phyloP scores from a whole-genome alignment of 2,797 vertebrate genomes.

The Eupleurogrammus muticus region DNA sequence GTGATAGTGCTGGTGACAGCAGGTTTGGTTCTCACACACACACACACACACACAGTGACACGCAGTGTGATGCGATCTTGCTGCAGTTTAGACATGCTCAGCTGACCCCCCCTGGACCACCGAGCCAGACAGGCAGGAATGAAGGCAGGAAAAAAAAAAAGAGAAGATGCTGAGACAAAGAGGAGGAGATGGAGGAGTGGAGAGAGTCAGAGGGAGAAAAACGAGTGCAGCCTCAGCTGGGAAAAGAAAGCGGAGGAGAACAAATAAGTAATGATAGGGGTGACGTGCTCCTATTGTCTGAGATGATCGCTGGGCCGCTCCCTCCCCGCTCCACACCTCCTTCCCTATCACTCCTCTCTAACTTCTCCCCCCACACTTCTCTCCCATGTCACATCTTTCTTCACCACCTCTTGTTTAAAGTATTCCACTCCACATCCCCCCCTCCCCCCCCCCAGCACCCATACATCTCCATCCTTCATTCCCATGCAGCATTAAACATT shows the following conservation, averaged over 20 bases:
- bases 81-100: constrained; percentile 83
- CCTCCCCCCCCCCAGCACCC: background rate
- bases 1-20: constrained; percentile 54
- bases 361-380: constrained; percentile 38
- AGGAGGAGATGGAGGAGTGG: constrained; percentile 18
- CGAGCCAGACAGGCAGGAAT: constrained; percentile 44
- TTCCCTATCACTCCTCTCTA: constrained; percentile 55
- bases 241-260: constrained; percentile 43
- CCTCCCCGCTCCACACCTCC: constrained; percentile 66
- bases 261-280: constrained; percentile 74
- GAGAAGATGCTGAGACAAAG: constrained; percentile 11
- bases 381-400: constrained; percentile 36
- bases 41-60: constrained; percentile 22
- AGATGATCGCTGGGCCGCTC: constrained; percentile 68
- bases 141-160: constrained; percentile 24
- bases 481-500: constrained; percentile 38
- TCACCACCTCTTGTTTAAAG: constrained; percentile 14
- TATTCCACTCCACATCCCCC: constrained; percentile 7
- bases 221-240: constrained; percentile 39
- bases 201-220: constrained; percentile 38
- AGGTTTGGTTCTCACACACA: constrained; percentile 54
- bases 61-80: constrained; percentile 77
- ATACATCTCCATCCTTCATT: constrained; percentile 31
- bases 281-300: constrained; percentile 64
- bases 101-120: constrained; percentile 73